phyloP scores from a whole-genome alignment of 30 jellyfish, hydroid and myxozoan genomes.

The Chironex yamaguchii region DNA sequence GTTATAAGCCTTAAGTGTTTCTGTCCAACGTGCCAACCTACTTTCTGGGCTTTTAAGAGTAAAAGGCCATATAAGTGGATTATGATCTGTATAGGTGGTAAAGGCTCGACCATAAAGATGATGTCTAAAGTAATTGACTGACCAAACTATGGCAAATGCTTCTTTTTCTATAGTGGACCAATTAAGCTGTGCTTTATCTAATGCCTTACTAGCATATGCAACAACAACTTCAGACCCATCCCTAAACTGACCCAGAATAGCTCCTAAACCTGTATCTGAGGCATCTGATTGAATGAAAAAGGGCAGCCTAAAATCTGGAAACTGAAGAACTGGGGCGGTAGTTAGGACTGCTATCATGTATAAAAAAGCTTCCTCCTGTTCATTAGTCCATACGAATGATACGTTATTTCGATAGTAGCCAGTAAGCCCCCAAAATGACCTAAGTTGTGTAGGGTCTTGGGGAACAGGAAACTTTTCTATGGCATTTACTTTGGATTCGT shows the following conservation, averaged over 20 bases:
- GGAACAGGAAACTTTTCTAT: constrained; percentile 53
- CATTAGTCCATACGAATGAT: constrained; percentile 35
- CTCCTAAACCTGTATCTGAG: constrained; percentile 55
- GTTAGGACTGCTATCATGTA: constrained; percentile 34
- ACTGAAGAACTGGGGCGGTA: constrained; percentile 49
- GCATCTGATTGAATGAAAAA: constrained; percentile 61
- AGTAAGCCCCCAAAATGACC: constrained; percentile 62
- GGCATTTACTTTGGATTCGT: constrained; percentile 18
- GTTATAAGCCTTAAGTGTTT: constrained; percentile 55
- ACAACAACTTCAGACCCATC: constrained; percentile 43
- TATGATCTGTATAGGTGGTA: constrained; percentile 66
- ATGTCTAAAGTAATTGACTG: constrained; percentile 47
- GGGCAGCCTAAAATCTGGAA: constrained; percentile 50
- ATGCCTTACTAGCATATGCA: constrained; percentile 50
- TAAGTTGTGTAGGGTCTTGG: constrained; percentile 38
- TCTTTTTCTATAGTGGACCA: constrained; percentile 61
- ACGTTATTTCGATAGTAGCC: constrained; percentile 50
- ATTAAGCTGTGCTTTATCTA: not conserved
- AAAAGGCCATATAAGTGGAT: constrained; percentile 60
- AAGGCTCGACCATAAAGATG: constrained; percentile 62
- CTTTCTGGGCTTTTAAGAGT: constrained; percentile 36
- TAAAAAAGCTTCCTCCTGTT: constrained; percentile 61
- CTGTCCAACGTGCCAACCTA: constrained; percentile 68
- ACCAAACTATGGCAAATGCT: constrained; percentile 66
- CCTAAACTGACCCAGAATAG: constrained; percentile 46